Evolutionary conservation across 2,888 invertebrate genomes (phyloP).

Genomic region (Ferrisia virgata): DNA sequence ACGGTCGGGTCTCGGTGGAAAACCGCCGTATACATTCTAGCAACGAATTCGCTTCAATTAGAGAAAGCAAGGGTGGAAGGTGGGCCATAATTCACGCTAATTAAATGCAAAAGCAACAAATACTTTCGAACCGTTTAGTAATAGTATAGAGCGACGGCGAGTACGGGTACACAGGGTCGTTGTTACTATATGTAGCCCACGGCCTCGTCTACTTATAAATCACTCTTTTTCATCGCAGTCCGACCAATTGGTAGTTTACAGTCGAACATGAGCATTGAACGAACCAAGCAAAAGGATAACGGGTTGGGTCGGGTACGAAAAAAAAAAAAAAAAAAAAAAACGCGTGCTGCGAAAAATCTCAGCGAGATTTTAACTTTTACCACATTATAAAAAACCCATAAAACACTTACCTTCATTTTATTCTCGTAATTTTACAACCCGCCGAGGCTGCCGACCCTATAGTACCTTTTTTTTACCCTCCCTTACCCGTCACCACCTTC

Average conservation of each 20-base stretch:
- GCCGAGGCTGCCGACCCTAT: neutral
- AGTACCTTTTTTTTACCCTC: neutral
- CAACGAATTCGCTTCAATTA: neutral
- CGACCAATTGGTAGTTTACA: conserved; percentile 1
- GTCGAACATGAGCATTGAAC: neutral
- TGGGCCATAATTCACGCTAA: conserved; percentile 10
- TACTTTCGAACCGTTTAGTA: conserved; percentile 6
- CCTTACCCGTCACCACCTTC: neutral
- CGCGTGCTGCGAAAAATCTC: neutral
- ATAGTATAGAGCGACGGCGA: neutral
- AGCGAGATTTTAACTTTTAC: conserved; percentile 19
- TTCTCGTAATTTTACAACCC: conserved; percentile 17
- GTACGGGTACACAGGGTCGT: too few species aligned
- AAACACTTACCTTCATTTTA: conserved; percentile 26
- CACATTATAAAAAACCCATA: conserved; percentile 32
- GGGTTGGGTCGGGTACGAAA: neutral
- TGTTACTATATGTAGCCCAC: too few species aligned
- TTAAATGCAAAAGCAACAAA: conserved; percentile 33
- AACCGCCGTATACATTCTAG: neutral
- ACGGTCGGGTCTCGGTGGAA: neutral
- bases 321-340: too few species aligned
- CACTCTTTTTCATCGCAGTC: conserved; percentile 18
- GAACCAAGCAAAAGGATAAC: neutral
- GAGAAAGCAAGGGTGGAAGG: neutral
- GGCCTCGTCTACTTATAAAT: neutral